Percentiles rank a stretch among this genome's conserved stretches.
Evolutionary conservation across 2,797 vertebrate genomes (phyloP).

Genomic region (Gallinago solitaria): DNA sequence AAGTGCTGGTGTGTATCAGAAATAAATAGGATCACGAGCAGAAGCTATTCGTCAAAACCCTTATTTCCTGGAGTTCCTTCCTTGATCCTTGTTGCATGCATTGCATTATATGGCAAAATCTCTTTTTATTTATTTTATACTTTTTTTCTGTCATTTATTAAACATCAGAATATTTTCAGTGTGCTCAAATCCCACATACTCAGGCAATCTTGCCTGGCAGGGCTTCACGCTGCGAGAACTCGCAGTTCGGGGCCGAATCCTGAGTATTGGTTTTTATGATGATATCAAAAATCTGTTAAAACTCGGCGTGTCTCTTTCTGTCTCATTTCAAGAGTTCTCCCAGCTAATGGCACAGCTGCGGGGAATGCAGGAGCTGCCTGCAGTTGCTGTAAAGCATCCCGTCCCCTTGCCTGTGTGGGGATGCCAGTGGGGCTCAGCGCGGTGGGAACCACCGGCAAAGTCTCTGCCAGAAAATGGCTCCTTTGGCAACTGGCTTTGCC

Average conservation of each 20-base stretch:
- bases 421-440: not conserved
- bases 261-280: not conserved
- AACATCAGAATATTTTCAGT: constrained; percentile 66
- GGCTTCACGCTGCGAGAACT: not conserved
- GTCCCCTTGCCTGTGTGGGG: not conserved
- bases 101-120: constrained; percentile 66
- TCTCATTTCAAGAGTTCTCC: not conserved
- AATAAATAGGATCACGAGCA: constrained; percentile 56
- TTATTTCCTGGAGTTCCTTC: constrained; percentile 69
- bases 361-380: not conserved
- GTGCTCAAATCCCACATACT: constrained; percentile 25
- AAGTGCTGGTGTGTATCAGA: constrained; percentile 68
- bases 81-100: constrained; percentile 67
- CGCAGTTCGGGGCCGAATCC: constrained; percentile 29
- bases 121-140: constrained; percentile 33
- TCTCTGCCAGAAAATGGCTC: not conserved
- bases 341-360: not conserved
- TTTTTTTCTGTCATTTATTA: constrained; percentile 66
- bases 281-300: constrained; percentile 20
- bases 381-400: not conserved
- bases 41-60: constrained; percentile 64
- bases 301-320: not conserved
- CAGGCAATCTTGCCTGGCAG: constrained; percentile 8
- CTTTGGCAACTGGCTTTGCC: not conserved
- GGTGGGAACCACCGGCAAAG: not conserved